Conservation (phyloP, 2,888 invertebrate genomes). For the Boloria euphrosyne region DNA sequence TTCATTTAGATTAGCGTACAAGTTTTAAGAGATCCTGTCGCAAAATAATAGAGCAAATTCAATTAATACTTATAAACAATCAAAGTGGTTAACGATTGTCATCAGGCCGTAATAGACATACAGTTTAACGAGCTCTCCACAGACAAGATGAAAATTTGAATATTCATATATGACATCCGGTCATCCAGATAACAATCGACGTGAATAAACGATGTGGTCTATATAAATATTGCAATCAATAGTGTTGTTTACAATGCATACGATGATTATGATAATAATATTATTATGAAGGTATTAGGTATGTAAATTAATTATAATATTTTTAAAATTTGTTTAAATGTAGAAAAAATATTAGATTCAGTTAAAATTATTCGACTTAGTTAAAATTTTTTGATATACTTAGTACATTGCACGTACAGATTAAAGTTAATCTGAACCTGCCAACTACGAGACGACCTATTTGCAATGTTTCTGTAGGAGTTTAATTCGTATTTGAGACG, state of each 20-base stretch:
- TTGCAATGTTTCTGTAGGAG: slow-evolving; percentile 32
- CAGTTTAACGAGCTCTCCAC: slow-evolving; percentile 20
- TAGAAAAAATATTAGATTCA: too few species aligned
- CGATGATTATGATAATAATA: background rate
- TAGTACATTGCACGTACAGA: too few species aligned
- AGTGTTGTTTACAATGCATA: background rate
- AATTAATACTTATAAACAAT: slow-evolving; percentile 19
- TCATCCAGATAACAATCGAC: slow-evolving; percentile 19
- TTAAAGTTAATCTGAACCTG: slow-evolving; percentile 22
- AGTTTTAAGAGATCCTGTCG: background rate
- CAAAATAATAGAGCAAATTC: slow-evolving; percentile 12
- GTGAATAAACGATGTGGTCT: background rate
- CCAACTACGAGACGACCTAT: slow-evolving; percentile 27
- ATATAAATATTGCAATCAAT: background rate
- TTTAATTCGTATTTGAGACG: slow-evolving; percentile 32
- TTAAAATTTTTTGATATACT: too few species aligned
- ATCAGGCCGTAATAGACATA: slow-evolving; percentile 19
- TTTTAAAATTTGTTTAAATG: too few species aligned
- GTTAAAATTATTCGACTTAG: too few species aligned
- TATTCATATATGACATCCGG: slow-evolving; percentile 24
- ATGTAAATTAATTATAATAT: too few species aligned
- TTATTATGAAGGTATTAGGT: background rate
- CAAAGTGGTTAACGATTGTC: slow-evolving; percentile 23
- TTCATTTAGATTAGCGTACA: too few species aligned
- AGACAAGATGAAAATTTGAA: slow-evolving; percentile 28